Percentiles rank a stretch among this genome's conserved stretches.
These are phyloP conservation scores for Maniola hyperantus DNA, from an alignment of 2,888 invertebrate genomes.

Conservation along the genomic window DNA sequence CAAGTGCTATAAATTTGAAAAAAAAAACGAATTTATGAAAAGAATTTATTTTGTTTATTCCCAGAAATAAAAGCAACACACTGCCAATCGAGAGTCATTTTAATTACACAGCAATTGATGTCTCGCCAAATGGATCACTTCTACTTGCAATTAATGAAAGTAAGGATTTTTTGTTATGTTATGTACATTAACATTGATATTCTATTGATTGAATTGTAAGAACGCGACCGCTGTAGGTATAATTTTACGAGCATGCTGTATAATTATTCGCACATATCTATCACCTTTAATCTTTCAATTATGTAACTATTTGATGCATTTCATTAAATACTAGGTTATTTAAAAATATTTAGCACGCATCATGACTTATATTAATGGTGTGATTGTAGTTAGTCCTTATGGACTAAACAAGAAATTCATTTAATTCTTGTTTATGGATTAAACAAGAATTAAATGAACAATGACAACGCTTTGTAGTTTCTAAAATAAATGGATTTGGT, in stretches of 20 bases:
- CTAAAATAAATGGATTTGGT: not conserved
- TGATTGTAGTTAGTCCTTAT: too few species aligned
- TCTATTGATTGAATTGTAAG: too few species aligned
- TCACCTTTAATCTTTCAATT: too few species aligned
- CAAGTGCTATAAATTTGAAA: too few species aligned
- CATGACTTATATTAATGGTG: not conserved
- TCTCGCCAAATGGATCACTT: slow-evolving; percentile 94
- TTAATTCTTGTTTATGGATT: not conserved
- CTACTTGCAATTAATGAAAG: slow-evolving; percentile 95
- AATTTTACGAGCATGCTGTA: not conserved
- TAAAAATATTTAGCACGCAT: not conserved
- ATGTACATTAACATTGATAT: too few species aligned
- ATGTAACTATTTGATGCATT: not conserved
- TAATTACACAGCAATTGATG: slow-evolving; percentile 92
- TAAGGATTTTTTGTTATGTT: slow-evolving; percentile 57
- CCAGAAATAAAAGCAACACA: slow-evolving; percentile 94
- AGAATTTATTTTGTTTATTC: slow-evolving; percentile 48
- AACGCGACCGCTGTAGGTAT: not conserved
- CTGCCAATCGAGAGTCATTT: slow-evolving; percentile 92
- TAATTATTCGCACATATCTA: not conserved
- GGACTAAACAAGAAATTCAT: too few species aligned
- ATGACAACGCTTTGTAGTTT: not conserved
- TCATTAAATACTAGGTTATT: not conserved
- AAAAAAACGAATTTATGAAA: too few species aligned
- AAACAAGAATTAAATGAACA: not conserved